Evolutionary conservation across 2,888 invertebrate species (phyloP).

Genomic region (Agrotis exclamationis): DNA sequence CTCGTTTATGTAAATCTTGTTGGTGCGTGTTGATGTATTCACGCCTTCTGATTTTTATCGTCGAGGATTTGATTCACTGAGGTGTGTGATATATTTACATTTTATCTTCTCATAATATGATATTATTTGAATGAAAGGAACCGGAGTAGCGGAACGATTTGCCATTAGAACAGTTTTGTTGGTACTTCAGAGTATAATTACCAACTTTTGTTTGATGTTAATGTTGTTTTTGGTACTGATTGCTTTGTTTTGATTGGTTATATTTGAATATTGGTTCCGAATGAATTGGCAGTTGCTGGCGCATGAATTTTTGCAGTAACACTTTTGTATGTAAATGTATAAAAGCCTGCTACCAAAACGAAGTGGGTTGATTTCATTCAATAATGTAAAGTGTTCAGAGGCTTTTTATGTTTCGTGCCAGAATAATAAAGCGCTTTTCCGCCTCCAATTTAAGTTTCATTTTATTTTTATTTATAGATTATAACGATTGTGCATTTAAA

Average conservation of each 20-base stretch:
- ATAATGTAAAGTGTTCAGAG: conserved; percentile 33
- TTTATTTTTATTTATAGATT: neutral
- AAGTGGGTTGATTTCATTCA: conserved; percentile 38
- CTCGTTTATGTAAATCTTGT: conserved; percentile 75
- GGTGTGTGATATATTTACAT: conserved; percentile 77
- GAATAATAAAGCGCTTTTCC: conserved; percentile 32
- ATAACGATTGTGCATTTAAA: neutral
- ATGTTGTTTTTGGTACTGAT: conserved; percentile 25
- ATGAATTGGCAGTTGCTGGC: neutral
- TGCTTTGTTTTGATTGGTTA: conserved; percentile 26
- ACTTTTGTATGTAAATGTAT: conserved; percentile 26
- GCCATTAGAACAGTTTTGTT: conserved; percentile 47
- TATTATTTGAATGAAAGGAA: conserved; percentile 67
- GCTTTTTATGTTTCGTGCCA: conserved; percentile 23
- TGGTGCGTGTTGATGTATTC: conserved; percentile 77
- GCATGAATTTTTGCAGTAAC: conserved; percentile 17
- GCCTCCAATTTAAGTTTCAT: conserved; percentile 27
- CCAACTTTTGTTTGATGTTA: conserved; percentile 21
- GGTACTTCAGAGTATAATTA: conserved; percentile 24
- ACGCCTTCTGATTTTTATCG: conserved; percentile 79
- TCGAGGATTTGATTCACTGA: conserved; percentile 72
- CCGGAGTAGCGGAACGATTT: conserved; percentile 61
- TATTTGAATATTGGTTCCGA: conserved; percentile 20
- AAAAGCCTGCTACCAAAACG: conserved; percentile 24
- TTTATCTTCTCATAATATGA: conserved; percentile 65